phyloP scores from a whole-genome alignment of 2,797 vertebrate species.

The Pseudotriccus pelzelni region DNA sequence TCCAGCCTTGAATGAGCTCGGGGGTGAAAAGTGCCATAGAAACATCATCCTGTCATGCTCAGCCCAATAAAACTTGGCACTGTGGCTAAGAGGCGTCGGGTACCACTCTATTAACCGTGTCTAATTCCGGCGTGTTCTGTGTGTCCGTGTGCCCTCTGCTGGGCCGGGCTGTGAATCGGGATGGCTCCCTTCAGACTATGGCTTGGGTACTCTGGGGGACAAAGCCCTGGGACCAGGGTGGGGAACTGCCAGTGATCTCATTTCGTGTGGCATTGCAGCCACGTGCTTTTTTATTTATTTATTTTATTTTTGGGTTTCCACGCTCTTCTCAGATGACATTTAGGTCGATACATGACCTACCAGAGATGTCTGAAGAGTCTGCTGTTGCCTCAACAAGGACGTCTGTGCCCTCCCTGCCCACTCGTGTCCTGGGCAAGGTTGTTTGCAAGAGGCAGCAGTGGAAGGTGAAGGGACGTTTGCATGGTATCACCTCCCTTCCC shows the following conservation, averaged over 20 bases:
- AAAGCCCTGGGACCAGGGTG: not conserved
- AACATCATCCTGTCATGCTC: not conserved
- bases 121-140: not conserved
- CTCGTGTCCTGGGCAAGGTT: not conserved
- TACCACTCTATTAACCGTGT: accelerated
- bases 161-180: not conserved
- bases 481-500: not conserved
- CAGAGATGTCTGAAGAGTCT: not conserved
- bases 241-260: not conserved
- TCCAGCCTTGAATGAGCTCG: not conserved
- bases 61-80: not conserved
- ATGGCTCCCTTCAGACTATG: not conserved
- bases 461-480: not conserved
- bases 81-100: not conserved
- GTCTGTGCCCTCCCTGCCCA: not conserved
- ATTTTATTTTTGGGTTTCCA: not conserved
- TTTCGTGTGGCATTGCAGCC: not conserved
- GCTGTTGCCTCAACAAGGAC: not conserved
- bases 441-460: not conserved
- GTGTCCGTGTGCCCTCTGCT: slow-evolving; percentile 22
- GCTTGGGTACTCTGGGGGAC: not conserved
- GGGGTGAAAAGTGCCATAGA: not conserved
- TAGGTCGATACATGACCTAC: not conserved
- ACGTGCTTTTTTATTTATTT: accelerated
- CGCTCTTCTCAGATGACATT: not conserved